A percentile compares a stretch with the other conserved stretches of the same genome.
phyloP scores from a whole-genome alignment of 2,888 invertebrate species.

The Rhopalosiphum nymphaeae region DNA sequence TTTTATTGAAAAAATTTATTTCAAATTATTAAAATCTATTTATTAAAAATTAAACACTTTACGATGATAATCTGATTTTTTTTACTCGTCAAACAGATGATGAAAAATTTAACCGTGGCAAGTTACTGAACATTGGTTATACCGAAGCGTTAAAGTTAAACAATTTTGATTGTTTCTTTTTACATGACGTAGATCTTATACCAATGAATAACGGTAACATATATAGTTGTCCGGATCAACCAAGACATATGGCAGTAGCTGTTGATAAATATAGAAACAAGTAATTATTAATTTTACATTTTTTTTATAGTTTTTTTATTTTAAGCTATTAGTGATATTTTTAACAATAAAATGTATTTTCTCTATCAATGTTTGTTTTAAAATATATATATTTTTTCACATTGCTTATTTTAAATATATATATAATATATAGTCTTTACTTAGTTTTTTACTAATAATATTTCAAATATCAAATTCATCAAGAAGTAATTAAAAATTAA shows the following conservation, averaged over 20 bases:
- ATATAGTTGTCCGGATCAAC: constrained; percentile 91
- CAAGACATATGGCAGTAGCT: constrained; percentile 93
- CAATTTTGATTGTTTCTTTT: constrained; percentile 90
- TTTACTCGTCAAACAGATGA: constrained; percentile 71
- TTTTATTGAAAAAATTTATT: no score
- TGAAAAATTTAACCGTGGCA: constrained; percentile 89
- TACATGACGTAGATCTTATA: constrained; percentile 95
- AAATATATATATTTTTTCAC: no score
- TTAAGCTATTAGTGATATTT: no score
- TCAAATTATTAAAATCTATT: no score
- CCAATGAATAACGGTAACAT: constrained; percentile 93
- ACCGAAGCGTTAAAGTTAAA: constrained; percentile 84
- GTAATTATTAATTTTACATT: constrained; percentile 71
- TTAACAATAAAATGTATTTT: background rate
- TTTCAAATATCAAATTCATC: no score
- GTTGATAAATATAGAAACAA: constrained; percentile 86
- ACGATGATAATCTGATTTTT: background rate
- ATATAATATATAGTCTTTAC: no score
- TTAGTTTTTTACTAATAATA: no score
- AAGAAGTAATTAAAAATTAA: no score
- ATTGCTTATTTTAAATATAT: no score
- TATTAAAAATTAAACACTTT: no score
- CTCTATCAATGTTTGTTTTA: no score
- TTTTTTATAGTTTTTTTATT: background rate
- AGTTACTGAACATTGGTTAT: constrained; percentile 97